phyloP scores from a whole-genome alignment of 2,888 invertebrate species.

The Eurytoma californica region DNA sequence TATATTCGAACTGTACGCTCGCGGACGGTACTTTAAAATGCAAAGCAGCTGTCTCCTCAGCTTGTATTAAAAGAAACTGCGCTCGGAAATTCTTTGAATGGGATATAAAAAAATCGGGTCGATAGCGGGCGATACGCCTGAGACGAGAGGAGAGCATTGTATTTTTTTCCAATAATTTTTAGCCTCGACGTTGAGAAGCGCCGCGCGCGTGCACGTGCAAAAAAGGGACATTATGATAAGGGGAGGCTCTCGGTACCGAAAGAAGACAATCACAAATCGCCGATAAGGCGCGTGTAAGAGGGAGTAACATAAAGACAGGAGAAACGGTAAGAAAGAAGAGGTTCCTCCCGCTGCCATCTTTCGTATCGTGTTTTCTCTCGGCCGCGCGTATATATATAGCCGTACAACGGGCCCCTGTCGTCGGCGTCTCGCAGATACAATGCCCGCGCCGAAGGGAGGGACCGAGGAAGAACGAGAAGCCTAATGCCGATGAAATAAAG shows the following conservation, averaged over 20 bases:
- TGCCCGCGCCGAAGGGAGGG: neutral
- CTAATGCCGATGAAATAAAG: conserved; percentile 46
- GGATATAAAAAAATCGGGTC: conserved; percentile 35
- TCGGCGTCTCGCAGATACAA: conserved; percentile 10
- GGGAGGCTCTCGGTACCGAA: neutral
- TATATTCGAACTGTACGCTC: neutral
- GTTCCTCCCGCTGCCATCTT: conserved; percentile 43
- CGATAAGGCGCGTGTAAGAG: conserved; percentile 44
- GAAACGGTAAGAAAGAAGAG: conserved; percentile 26
- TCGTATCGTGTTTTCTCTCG: conserved; percentile 24
- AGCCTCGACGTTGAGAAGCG: neutral
- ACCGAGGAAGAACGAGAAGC: neutral
- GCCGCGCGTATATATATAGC: neutral
- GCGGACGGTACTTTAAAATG: neutral
- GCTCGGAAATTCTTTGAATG: conserved; percentile 38
- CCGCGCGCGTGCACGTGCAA: no score
- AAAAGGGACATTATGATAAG: conserved; percentile 44
- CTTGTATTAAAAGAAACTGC: conserved; percentile 21
- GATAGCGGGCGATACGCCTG: conserved; percentile 10
- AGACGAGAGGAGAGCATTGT: conserved; percentile 29
- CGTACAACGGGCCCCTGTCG: conserved; percentile 13
- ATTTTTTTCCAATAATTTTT: conserved; percentile 40
- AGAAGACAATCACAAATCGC: conserved; percentile 52
- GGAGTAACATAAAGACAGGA: conserved; percentile 35
- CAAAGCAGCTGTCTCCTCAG: neutral